phyloP scores from a whole-genome alignment of 2,888 invertebrate species.

The Drosophila acutilabella region DNA sequence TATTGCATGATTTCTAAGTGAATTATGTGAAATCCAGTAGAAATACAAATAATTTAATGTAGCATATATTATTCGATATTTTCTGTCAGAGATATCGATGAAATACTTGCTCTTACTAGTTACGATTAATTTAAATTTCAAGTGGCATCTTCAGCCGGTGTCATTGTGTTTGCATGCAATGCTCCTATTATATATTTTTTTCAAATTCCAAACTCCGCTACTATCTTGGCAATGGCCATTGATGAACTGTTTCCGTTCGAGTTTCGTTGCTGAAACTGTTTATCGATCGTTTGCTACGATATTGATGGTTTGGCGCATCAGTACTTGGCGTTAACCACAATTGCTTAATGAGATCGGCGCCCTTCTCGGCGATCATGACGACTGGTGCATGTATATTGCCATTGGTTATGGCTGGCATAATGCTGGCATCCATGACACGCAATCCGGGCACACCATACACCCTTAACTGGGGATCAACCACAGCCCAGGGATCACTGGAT shows the following conservation, averaged over 20 bases:
- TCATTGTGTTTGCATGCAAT: conserved; percentile 13
- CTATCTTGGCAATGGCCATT: conserved; percentile 66
- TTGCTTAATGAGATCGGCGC: conserved; percentile 92
- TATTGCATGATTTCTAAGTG: no score
- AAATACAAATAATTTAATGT: no score
- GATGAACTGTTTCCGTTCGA: conserved; percentile 32
- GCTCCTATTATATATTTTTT: neutral
- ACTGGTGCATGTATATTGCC: conserved; percentile 95
- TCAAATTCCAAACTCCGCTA: conserved; percentile 33
- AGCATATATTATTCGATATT: no score
- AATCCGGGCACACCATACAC: conserved; percentile 92
- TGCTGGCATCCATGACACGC: conserved; percentile 94
- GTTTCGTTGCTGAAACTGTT: conserved; percentile 2
- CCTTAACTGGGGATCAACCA: conserved; percentile 91
- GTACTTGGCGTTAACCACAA: conserved; percentile 86
- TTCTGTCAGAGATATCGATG: neutral
- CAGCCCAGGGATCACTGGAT: conserved; percentile 90
- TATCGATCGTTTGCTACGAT: conserved; percentile 47
- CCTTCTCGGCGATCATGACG: conserved; percentile 95
- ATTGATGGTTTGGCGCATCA: conserved; percentile 23
- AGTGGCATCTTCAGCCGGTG: conserved; percentile 12
- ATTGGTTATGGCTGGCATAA: conserved; percentile 94
- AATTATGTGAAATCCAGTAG: no score
- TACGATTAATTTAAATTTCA: neutral
- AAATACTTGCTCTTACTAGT: neutral